Evolutionary conservation across 2,888 invertebrate genomes (phyloP).

Genomic region (Sminthurides aquaticus): DNA sequence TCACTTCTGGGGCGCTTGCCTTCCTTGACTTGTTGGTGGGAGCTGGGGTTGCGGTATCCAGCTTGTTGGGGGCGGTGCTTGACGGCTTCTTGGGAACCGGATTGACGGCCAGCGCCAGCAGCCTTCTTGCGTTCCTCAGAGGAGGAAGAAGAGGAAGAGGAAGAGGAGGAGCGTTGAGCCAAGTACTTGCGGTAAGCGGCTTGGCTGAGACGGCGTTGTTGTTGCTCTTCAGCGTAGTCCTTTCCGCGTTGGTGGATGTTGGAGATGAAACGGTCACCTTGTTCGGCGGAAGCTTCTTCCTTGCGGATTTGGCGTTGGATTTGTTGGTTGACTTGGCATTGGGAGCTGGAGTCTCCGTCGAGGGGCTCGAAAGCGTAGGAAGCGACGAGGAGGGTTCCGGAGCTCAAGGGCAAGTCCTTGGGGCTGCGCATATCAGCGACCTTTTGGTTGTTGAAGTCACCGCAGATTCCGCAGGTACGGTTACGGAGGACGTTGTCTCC

Average conservation of each 20-base stretch:
- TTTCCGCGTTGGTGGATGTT: slow-evolving; percentile 15
- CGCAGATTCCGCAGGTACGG: slow-evolving; percentile 42
- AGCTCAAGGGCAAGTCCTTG: slow-evolving; percentile 37
- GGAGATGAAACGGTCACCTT: slow-evolving; percentile 9
- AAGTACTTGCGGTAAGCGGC: slow-evolving; percentile 12
- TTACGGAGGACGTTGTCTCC: slow-evolving; percentile 32
- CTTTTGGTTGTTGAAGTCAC: slow-evolving; percentile 41
- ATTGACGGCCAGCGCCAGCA: slow-evolving; percentile 1
- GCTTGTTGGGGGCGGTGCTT: slow-evolving; percentile 1
- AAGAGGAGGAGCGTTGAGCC: not conserved
- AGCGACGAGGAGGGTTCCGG: slow-evolving; percentile 38
- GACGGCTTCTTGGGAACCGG: slow-evolving; percentile 19
- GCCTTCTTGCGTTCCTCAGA: not conserved
- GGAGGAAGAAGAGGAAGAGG: slow-evolving; percentile 11
- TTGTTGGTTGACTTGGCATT: slow-evolving; percentile 30
- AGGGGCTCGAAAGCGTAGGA: slow-evolving; percentile 28
- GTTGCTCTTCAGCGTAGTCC: slow-evolving; percentile 11
- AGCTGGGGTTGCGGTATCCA: slow-evolving; percentile 5
- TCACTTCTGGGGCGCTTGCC: too few relatives aligned
- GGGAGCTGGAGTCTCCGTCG: slow-evolving; percentile 11
- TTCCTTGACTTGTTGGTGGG: slow-evolving; percentile 9
- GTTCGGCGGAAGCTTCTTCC: slow-evolving; percentile 30
- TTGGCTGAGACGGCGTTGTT: slow-evolving; percentile 11
- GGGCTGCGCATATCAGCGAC: slow-evolving; percentile 40
- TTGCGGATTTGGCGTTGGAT: slow-evolving; percentile 29